Base-by-base conservation (phyloP, 2,888 invertebrate genomes). In the Mesorhabditis sp. region DNA sequence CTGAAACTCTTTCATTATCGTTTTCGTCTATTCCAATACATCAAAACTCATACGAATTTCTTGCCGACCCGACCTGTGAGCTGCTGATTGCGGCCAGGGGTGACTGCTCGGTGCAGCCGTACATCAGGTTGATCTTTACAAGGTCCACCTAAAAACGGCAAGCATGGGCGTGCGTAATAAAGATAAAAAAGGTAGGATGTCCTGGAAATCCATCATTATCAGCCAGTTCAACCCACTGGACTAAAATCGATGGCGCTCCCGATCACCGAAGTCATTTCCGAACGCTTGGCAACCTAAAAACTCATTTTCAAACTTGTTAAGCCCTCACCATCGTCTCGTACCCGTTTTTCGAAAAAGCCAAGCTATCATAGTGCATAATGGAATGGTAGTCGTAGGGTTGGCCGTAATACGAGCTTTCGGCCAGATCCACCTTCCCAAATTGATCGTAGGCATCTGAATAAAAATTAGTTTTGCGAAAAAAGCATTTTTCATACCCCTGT, bases 381-480 rank as follows among this genome's bases (percentile, higher is more conserved):
- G 67, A 66, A 45, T 73, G 71, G 73, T 82, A 82, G 69, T 82
- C 82, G 70, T 83, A 82, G 4, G 70, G 70, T 42, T 80, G 82
- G 10, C 82, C 83, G 65, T 86, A 86, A 67, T 86, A 85, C 6
- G 81, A 82, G 44, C 80, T 80, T 69, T 85, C 85, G 1, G 77
- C 76, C 43, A 86, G 71, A 70, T 86, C 84, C 10, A 85, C 85
- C 67, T 83, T 80, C 10, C 85, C 85, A 71, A 85, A 85, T 67
- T 85, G 85, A 74, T 85, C 85, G 71, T 85, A 86, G 3, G 85
- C 85, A 67, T 85, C 85, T 83, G 72, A 61, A 78, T 13, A 10
- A 2, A 65, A n/a, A 15, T 45, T 43, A 44, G 7, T 4, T n/a
- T 10, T 64, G n/a, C 15, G 58, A 2, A 65, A 41, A 5, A 1